Conservation (phyloP, 1,140 invertebrate species). For the Drosophila setifemur region DNA sequence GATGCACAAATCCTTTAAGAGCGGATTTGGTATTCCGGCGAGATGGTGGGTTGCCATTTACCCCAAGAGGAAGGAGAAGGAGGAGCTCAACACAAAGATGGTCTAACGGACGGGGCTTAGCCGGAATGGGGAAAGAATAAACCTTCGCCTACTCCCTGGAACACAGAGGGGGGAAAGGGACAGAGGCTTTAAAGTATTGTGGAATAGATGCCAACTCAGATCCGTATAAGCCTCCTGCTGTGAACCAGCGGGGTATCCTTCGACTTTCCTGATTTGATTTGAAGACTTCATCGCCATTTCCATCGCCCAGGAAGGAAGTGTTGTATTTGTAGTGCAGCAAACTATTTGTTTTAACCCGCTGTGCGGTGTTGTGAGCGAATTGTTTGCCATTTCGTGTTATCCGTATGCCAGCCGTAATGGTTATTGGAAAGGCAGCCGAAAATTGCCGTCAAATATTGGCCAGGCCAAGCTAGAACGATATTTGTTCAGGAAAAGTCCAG, state of each 20-base stretch:
- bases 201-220: slow-evolving; percentile 49
- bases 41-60: slow-evolving; percentile 4
- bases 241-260: slow-evolving; percentile 19
- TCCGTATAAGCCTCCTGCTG: slow-evolving; percentile 57
- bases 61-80: background rate
- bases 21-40: slow-evolving; percentile 57
- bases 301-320: slow-evolving; percentile 54
- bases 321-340: slow-evolving; percentile 70
- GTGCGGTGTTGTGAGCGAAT: slow-evolving; percentile 57
- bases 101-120: slow-evolving; percentile 8
- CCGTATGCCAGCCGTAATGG: slow-evolving; percentile 56
- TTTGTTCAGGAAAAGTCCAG: background rate
- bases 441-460: slow-evolving; percentile 69
- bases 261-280: slow-evolving; percentile 24
- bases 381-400: slow-evolving; percentile 51
- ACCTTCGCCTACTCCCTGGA: too few relatives aligned
- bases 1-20: slow-evolving; percentile 68
- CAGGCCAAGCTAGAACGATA: background rate
- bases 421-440: slow-evolving; percentile 69
- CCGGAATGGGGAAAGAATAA: slow-evolving; percentile 2
- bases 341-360: slow-evolving; percentile 78
- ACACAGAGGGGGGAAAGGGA: background rate
- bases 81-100: slow-evolving; percentile 23
- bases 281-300: too few relatives aligned
- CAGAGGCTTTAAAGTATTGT: slow-evolving; percentile 49